Evolutionary conservation across 2,113 vertebrate genomes (phyloP), one percentile per base, ranked within the genome.

Genomic region (Mohoua ochrocephala): DNA sequence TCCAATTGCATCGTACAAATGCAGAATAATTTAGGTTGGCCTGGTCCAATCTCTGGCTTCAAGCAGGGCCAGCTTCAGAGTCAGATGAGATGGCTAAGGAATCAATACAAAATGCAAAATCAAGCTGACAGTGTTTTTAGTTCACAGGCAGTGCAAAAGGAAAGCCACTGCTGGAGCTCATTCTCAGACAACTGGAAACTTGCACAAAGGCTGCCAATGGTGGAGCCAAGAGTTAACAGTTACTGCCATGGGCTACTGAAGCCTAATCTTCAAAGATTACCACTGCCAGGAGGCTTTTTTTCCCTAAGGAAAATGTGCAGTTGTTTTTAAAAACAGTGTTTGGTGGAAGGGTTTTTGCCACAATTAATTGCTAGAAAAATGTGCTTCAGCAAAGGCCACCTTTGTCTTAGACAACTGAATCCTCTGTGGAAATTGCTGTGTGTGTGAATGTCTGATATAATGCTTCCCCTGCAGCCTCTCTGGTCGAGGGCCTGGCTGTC

Each of bases 101-200:
- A 96, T 95, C 95, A 47, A 91, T 96, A 93, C 2, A 11, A 95
- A 97, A 97, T 6, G 20, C 41, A 80, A 73, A 83, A 56, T 85
- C 56, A 97, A 95, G 68, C 59, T 96, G 93, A 70, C 3, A 15
- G 30, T 37, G 42, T 87, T 97, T 97, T 82, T 31, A 73, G 37
- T 35, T 77, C 73, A 21, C 81, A 39, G 80, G 71, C 82, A 53
- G 33, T 67, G 53, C 70, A 94, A 79, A 85, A 45, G 26, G 33
- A 61, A 96, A 76, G 47, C 56, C 49, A 3, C 70, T 68, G 85
- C 80, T 95, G 77, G 37, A 10, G n/a, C 60, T 74, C 42, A 1
- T 75, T 95, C 79, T 93, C 76, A 80, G 84, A 56, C 27, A 31
- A 75, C 73, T 50, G 87, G 47, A 93, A 95, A 91, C 88, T 91